phyloP scores from a whole-genome alignment of 2,797 vertebrate genomes.

The Lutjanus argentimaculatus region DNA sequence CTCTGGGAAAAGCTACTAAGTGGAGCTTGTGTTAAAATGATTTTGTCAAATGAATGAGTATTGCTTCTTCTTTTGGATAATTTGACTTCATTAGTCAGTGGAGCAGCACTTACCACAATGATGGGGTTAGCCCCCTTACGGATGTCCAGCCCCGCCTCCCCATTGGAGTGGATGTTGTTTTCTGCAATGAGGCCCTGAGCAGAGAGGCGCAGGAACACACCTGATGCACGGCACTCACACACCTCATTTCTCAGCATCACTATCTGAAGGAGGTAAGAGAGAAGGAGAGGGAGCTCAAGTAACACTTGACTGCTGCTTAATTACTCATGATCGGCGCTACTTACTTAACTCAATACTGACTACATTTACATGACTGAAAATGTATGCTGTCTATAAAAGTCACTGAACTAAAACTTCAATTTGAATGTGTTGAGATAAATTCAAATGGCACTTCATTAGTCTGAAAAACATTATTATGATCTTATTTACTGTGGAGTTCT shows the following conservation, averaged over 20 bases:
- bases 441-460: slow-evolving; percentile 5
- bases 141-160: slow-evolving; percentile 91
- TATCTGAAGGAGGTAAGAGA: slow-evolving; percentile 81
- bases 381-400: not conserved
- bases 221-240: slow-evolving; percentile 90
- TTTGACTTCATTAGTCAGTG: not conserved
- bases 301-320: slow-evolving; percentile 49
- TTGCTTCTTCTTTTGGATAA: not conserved
- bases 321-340: slow-evolving; percentile 54
- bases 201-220: slow-evolving; percentile 90
- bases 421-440: not conserved
- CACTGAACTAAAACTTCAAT: not conserved
- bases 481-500: slow-evolving; percentile 89
- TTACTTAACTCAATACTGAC: slow-evolving; percentile 32
- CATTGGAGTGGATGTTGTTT: slow-evolving; percentile 92
- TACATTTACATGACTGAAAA: slow-evolving; percentile 19
- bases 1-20: not conserved
- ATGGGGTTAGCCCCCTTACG: slow-evolving; percentile 91
- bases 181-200: slow-evolving; percentile 91
- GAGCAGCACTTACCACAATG: slow-evolving; percentile 85
- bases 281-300: slow-evolving; percentile 38
- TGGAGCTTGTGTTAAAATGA: not conserved
- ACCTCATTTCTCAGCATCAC: slow-evolving; percentile 92
- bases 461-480: not conserved
- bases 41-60: not conserved